A percentile compares a stretch with the other conserved stretches of the same genome.
phyloP scores from a whole-genome alignment of 2,113 vertebrate species.

The Sinocyclocheilus anophthalmus region DNA sequence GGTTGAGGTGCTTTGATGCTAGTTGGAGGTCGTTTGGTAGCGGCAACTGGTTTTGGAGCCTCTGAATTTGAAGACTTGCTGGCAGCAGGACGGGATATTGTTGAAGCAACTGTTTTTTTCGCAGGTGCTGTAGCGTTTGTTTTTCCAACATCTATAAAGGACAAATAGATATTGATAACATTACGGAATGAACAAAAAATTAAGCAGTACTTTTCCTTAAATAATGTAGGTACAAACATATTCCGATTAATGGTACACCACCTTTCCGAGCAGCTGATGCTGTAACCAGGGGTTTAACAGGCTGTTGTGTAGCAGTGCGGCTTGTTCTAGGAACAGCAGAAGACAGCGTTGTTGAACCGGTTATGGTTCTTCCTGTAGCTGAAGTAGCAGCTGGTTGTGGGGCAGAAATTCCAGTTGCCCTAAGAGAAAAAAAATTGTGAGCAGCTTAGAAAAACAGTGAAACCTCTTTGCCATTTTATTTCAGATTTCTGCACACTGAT shows the following conservation, averaged over 20 bases:
- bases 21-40: constrained; percentile 52
- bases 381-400: constrained; percentile 42
- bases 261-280: constrained; percentile 70
- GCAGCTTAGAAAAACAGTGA: background rate
- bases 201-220: background rate
- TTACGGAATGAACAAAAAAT: background rate
- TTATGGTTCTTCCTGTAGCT: constrained; percentile 55
- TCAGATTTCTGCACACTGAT: too few relatives aligned
- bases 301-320: constrained; percentile 48
- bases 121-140: constrained; percentile 49
- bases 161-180: background rate
- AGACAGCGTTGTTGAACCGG: constrained; percentile 57
- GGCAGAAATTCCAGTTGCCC: background rate
- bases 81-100: constrained; percentile 44
- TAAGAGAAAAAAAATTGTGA: background rate
- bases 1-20: constrained; percentile 55
- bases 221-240: background rate
- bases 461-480: too few relatives aligned
- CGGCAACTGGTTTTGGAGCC: constrained; percentile 58
- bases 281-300: constrained; percentile 45
- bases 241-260: constrained; percentile 26
- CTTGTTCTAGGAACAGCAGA: constrained; percentile 65
- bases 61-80: constrained; percentile 65
- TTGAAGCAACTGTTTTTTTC: constrained; percentile 62
- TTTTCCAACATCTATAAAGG: constrained; percentile 65